Evolutionary conservation across 1,140 invertebrate genomes (phyloP).

Genomic region (Aphelenchoides avenae): DNA sequence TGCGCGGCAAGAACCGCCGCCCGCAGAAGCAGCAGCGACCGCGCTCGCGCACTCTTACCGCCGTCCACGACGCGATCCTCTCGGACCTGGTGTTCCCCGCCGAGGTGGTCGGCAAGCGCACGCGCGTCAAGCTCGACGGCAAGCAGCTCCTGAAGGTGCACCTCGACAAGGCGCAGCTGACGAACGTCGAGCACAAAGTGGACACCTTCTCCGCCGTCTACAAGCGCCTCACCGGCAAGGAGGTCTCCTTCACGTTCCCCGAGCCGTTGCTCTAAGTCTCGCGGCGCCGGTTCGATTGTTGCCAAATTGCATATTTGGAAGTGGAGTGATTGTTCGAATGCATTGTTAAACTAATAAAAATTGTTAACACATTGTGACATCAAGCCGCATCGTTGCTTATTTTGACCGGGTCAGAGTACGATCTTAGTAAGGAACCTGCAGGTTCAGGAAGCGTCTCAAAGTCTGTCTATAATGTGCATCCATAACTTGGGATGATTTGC

Average conservation of each 20-base stretch:
- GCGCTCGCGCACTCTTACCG: constrained; percentile 84
- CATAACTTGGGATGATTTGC: no score
- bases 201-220: constrained; percentile 96
- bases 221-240: constrained; percentile 95
- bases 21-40: constrained; percentile 93
- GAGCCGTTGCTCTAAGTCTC: constrained; percentile 71
- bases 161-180: constrained; percentile 95
- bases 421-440: no score
- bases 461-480: no score
- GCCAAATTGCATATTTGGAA: constrained; percentile 4
- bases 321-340: not conserved
- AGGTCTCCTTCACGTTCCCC: constrained; percentile 97
- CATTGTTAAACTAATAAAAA: not conserved
- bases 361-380: no score
- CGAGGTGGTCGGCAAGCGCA: constrained; percentile 97
- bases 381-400: no score
- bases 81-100: constrained; percentile 97
- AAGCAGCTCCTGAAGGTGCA: constrained; percentile 92
- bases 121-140: constrained; percentile 89
- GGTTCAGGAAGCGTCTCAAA: no score
- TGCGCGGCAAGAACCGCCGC: constrained; percentile 84
- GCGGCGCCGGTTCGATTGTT: constrained; percentile 10
- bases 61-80: constrained; percentile 92
- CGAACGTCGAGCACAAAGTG: constrained; percentile 97
- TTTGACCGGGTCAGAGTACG: no score